These are phyloP conservation scores for Myiotriccus ornatus DNA, from an alignment of 2,797 vertebrate genomes.

Conservation along the genomic window DNA sequence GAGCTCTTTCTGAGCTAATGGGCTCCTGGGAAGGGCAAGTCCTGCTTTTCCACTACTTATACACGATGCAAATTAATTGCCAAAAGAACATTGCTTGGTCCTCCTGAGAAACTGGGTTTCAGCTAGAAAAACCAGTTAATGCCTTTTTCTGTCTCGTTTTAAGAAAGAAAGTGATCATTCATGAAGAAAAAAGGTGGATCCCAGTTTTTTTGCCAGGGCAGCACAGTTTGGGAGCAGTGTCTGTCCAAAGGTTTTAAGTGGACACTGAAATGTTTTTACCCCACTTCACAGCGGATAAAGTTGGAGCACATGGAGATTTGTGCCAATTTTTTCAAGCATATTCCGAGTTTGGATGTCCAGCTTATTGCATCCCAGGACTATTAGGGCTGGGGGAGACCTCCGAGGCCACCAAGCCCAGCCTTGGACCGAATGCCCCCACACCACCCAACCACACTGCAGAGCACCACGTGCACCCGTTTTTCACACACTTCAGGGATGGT, in stretches of 20 bases:
- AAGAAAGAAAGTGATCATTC: accelerated
- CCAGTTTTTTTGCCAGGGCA: background rate
- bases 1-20: background rate
- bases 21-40: background rate
- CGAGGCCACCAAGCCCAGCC: background rate
- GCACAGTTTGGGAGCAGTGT: accelerated
- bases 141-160: background rate
- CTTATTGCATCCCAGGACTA: background rate
- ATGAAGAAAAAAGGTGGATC: accelerated
- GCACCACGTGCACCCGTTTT: accelerated
- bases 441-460: background rate
- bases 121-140: background rate
- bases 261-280: accelerated
- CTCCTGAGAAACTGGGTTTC: background rate
- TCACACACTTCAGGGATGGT: background rate
- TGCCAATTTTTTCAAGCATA: background rate
- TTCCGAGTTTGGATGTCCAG: background rate
- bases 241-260: background rate
- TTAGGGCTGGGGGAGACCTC: background rate
- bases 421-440: background rate
- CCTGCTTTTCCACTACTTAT: background rate
- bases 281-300: background rate
- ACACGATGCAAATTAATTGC: background rate
- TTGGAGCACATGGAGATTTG: background rate
- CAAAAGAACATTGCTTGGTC: background rate